A percentile compares a stretch with the other conserved stretches of the same genome.
These are phyloP conservation scores for Rotaria sp. DNA, from an alignment of 2,888 invertebrate genomes.

Conservation along the genomic window DNA sequence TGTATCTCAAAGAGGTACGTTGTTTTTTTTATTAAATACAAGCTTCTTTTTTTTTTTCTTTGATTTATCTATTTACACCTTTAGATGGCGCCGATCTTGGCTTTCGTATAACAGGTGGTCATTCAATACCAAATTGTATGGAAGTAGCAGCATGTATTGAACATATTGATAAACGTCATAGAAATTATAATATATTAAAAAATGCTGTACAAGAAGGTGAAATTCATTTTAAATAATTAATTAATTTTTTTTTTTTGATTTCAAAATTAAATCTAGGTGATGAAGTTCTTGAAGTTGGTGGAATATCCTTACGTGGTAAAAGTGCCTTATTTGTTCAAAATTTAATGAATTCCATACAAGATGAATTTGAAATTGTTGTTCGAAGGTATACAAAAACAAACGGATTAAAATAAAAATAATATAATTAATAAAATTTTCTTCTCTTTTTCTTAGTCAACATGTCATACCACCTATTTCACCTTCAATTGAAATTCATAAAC, in stretches of 20 bases:
- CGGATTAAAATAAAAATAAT: too few relatives aligned
- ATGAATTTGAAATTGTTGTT: conserved; percentile 28
- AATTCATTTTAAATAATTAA: too few relatives aligned
- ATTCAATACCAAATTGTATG: neutral
- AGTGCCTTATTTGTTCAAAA: conserved; percentile 21
- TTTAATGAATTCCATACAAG: conserved; percentile 27
- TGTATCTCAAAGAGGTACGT: neutral
- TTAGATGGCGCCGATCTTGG: neutral
- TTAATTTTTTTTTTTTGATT: too few relatives aligned
- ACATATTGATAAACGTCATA: neutral
- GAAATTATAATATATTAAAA: neutral
- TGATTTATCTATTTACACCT: neutral
- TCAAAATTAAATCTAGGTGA: neutral
- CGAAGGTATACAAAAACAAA: neutral
- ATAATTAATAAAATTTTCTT: too few relatives aligned
- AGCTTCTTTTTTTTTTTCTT: too few relatives aligned
- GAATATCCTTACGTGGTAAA: conserved; percentile 7
- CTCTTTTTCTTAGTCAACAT: neutral
- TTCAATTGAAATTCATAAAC: neutral
- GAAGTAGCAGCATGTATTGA: conserved; percentile 3
- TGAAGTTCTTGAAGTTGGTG: conserved; percentile 21
- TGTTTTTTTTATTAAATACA: neutral
- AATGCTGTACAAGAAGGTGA: neutral
- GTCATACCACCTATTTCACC: neutral
- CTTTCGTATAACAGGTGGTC: neutral